Evolutionary conservation across 2,797 vertebrate species (phyloP), one percentile per base, ranked within the genome.

Genomic region (Catamblyrhynchus diadema): DNA sequence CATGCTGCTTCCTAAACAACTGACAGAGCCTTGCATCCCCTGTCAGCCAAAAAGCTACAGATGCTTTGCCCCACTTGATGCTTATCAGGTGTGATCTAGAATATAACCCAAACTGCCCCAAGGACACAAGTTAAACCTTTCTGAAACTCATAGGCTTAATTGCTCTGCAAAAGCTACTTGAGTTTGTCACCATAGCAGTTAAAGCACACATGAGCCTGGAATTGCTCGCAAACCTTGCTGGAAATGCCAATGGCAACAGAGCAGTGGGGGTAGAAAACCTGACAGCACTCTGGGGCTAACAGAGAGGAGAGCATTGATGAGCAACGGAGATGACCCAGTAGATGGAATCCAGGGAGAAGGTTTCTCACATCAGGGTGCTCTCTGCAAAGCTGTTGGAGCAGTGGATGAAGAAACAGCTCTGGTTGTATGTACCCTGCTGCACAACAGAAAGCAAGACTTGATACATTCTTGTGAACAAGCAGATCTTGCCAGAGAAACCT

Each of bases 401-500:
- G n/a, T 10, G 25, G 42, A 78, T 8, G 33, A 74, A 60, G 73
- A 51, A 84, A 32, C 32, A 42, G 54, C 66, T 81, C 65, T 75
- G 57, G 81, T 25, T 61, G 35, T 13, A 12, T n/a, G 69, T 45
- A 90, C 47, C 22, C 77, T 79, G 69, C 85, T 73, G 80, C 66
- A 81, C 44, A 47, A 83, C 35, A 86, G 35, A 91, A 96, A 94
- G 54, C 17, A 82, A 81, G 82, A 54, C 74, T 81, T n/a, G 54
- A 70, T 70, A 56, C 0, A 3, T 86, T 90, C 93, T 95, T 94
- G 51, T 70, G 92, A 95, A 42, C 82, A 84, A 71, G 27, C 6
- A 53, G 70, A 61, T 44, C 48, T 81, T 92, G 88, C 83, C 94
- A 90, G 77, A 95, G 82, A 93, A 95, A 75, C 37, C 15, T 22